phyloP scores from a whole-genome alignment of 1,140 invertebrate genomes.

The Caenorhabditis brenneri region DNA sequence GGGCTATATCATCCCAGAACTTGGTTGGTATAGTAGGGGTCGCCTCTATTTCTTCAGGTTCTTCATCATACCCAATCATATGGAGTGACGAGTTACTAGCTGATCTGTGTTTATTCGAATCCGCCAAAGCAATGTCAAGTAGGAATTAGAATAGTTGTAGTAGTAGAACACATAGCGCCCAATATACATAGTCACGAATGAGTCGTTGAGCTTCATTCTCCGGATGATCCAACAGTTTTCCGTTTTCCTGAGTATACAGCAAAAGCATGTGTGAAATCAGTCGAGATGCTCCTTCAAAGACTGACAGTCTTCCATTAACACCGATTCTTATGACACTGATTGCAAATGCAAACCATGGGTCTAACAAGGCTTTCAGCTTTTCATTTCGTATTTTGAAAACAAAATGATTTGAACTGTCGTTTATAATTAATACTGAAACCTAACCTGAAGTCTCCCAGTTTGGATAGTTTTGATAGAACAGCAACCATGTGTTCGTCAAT shows the following conservation, averaged over 20 bases:
- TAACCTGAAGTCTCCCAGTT: constrained; percentile 8
- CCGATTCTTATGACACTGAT: constrained; percentile 22
- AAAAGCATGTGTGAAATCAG: background rate
- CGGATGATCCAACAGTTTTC: constrained; percentile 14
- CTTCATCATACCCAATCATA: constrained; percentile 19
- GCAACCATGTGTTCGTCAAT: constrained; percentile 12
- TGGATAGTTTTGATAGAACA: background rate
- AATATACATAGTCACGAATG: constrained; percentile 10
- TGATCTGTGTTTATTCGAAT: constrained; percentile 19
- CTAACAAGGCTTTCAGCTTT: constrained; percentile 2
- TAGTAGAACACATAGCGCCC: background rate
- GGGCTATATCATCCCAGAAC: constrained; percentile 9
- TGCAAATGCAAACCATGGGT: constrained; percentile 22
- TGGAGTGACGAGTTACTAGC: background rate
- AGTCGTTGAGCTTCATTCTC: background rate
- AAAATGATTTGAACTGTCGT: too few relatives aligned
- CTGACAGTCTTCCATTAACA: background rate
- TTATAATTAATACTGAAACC: background rate
- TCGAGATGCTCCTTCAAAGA: background rate
- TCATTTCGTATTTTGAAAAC: constrained; percentile 7
- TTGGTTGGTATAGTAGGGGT: background rate
- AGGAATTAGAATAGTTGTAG: constrained; percentile 13
- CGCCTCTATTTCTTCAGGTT: constrained; percentile 10
- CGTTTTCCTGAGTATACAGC: constrained; percentile 15
- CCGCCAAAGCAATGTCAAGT: background rate